Conservation (phyloP, 1,140 invertebrate species). For the Philotrypesis tridentata region DNA sequence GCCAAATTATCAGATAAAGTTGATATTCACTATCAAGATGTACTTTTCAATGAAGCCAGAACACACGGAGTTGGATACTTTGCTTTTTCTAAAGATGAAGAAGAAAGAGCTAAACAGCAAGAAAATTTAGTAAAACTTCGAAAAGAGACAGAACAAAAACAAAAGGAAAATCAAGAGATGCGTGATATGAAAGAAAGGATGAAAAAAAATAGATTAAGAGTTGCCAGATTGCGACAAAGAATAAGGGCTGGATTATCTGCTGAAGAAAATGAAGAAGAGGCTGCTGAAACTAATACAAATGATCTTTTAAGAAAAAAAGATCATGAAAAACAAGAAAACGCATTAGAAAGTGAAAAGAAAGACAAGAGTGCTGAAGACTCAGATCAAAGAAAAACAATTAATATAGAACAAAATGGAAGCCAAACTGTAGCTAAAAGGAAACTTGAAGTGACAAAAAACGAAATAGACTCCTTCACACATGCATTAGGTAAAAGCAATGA, state of each 20-base stretch:
- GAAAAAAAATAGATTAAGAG: conserved; percentile 83
- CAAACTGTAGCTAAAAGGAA: conserved; percentile 58
- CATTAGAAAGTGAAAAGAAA: conserved; percentile 40
- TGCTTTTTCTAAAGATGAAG: conserved; percentile 89
- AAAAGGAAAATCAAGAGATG: conserved; percentile 78
- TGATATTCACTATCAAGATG: conserved; percentile 91
- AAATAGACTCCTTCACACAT: conserved; percentile 67
- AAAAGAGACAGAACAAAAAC: conserved; percentile 81
- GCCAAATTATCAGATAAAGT: conserved; percentile 74
- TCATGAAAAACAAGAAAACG: neutral
- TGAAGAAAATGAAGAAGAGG: conserved; percentile 72
- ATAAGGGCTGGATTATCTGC: conserved; percentile 84
- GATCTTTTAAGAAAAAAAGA: neutral
- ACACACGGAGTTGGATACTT: conserved; percentile 92
- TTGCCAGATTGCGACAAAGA: conserved; percentile 85
- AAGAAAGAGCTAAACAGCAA: conserved; percentile 84
- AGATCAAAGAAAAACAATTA: conserved; percentile 67
- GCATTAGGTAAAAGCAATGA: conserved; percentile 64
- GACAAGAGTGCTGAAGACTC: conserved; percentile 64
- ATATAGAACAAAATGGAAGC: conserved; percentile 68
- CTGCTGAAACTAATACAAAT: conserved; percentile 68
- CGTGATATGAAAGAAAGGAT: conserved; percentile 81
- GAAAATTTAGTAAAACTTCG: conserved; percentile 81
- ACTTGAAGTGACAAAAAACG: conserved; percentile 58
- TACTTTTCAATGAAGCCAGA: conserved; percentile 91